A percentile compares a stretch with the other conserved stretches of the same genome.
Evolutionary conservation across 2,888 invertebrate species (phyloP).

Genomic region (Chrysomela aeneicollis): DNA sequence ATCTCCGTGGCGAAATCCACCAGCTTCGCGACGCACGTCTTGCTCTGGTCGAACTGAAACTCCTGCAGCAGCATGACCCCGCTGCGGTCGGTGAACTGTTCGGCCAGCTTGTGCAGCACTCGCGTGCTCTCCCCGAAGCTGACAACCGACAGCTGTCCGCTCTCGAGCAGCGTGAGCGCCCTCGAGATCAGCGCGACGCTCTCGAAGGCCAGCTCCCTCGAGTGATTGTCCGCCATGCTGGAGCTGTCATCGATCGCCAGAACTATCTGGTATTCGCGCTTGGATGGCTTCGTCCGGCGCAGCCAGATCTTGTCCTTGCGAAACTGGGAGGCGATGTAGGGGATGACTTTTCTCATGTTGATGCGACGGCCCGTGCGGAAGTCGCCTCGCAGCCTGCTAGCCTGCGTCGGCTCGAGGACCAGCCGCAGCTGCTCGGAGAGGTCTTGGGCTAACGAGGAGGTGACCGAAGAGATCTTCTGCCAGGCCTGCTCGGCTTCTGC

Average conservation of each 20-base stretch:
- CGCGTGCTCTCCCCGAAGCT: constrained; percentile 89
- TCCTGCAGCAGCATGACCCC: constrained; percentile 83
- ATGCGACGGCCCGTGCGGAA: constrained; percentile 95
- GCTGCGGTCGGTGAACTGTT: constrained; percentile 86
- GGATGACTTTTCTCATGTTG: constrained; percentile 98
- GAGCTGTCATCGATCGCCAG: constrained; percentile 97
- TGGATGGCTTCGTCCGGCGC: constrained; percentile 92
- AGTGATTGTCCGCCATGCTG: constrained; percentile 88
- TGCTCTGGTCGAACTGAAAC: constrained; percentile 87
- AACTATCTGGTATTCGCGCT: constrained; percentile 94
- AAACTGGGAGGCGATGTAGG: constrained; percentile 98
- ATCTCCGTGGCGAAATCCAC: constrained; percentile 80
- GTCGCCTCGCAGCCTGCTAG: constrained; percentile 92
- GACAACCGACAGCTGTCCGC: constrained; percentile 89
- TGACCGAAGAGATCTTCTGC: constrained; percentile 69
- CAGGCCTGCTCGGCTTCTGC: constrained; percentile 66
- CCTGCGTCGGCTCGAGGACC: constrained; percentile 94
- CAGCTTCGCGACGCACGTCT: constrained; percentile 85
- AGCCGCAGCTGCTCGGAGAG: constrained; percentile 93
- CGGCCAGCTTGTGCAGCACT: constrained; percentile 86
- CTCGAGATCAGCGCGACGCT: constrained; percentile 90
- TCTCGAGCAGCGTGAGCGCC: constrained; percentile 91
- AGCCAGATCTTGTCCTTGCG: constrained; percentile 99
- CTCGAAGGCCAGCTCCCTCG: constrained; percentile 92
- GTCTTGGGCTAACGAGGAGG: constrained; percentile 76